These are phyloP conservation scores for Drosophila teissieri DNA, from an alignment of 1,140 invertebrate species.

Conservation along the genomic window DNA sequence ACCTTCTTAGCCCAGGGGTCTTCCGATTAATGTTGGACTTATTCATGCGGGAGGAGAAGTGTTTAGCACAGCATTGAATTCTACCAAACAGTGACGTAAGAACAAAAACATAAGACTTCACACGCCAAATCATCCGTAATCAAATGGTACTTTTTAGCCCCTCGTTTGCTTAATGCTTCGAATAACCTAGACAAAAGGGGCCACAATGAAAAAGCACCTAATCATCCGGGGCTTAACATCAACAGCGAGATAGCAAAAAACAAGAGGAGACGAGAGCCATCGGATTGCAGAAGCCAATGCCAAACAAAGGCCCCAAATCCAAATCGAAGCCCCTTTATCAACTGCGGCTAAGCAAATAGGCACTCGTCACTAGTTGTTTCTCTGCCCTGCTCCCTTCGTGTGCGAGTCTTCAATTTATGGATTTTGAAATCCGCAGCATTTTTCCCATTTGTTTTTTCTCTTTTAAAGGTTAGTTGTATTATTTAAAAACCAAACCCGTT, in stretches of 20 bases:
- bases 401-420: constrained; percentile 46
- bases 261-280: constrained; percentile 6
- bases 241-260: constrained; percentile 9
- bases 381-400: constrained; percentile 28
- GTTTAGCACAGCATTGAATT: constrained; percentile 4
- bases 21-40: not conserved
- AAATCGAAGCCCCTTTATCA: constrained; percentile 54
- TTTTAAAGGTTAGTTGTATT: constrained; percentile 65
- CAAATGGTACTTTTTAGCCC: constrained; percentile 34
- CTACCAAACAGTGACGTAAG: constrained; percentile 17
- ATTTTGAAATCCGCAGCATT: constrained; percentile 50
- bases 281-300: constrained; percentile 58
- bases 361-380: constrained; percentile 56
- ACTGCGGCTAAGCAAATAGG: constrained; percentile 51
- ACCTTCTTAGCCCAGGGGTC: not conserved
- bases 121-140: constrained; percentile 31
- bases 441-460: constrained; percentile 27
- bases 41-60: not conserved
- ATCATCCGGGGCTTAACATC: constrained; percentile 36
- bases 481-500: constrained; percentile 65
- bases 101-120: constrained; percentile 21
- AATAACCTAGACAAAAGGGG: constrained; percentile 60
- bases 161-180: constrained; percentile 46
- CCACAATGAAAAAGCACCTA: constrained; percentile 52
- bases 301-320: constrained; percentile 55